Base-by-base conservation (phyloP, 2,797 vertebrate genomes). In the Philypnodon macrostomus region DNA sequence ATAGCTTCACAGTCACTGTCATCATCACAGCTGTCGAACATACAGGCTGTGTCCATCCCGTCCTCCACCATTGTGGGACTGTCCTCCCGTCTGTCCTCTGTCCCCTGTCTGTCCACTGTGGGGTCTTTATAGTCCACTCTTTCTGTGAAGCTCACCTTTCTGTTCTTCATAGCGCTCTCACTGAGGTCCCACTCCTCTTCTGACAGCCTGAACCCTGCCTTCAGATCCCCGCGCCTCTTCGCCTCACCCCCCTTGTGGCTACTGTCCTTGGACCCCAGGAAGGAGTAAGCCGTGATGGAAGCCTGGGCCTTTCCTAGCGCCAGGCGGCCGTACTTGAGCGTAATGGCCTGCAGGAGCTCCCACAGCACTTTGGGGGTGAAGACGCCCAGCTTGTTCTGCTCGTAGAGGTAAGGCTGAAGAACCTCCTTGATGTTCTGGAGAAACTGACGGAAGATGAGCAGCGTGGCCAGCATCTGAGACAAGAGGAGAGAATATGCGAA, bases 361-460 rank as follows among this genome's bases (percentile, higher is more conserved):
- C 87, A 90, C 36, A 92, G 32, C 7, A 89, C 66, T 47, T 66
- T 88, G 1, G 90, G 70, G 14, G 78, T 90, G 18, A 96, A 88
- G 66, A 94, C 89, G 1, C 93, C 93, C 0, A 91, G 83, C 65
- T 92, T 91, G 58, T 94, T 88, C 36, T 92, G 89, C 29, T 90
- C 91, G 37, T 94, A 94, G 10, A 96, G 79, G 58, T 95, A 93
- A 0, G 94, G 94, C 81, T 95, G 93, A 0, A 94, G 88, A 35
- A 94, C 93, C 76, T 97, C 94, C 14, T 93, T 90, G 42, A 94
- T 76, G 31, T 95, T 95, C 88, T 95, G 93, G 6, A 97, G 85
- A 73, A 97, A 91, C 86, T 97, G 95, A 7, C 94, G 93, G 29
- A 95, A 95, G 79, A 97, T 91, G 74, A 97, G 89, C 32, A 97